Base-by-base conservation (phyloP, 2,888 invertebrate species). In the Parascotia fuliginaria region DNA sequence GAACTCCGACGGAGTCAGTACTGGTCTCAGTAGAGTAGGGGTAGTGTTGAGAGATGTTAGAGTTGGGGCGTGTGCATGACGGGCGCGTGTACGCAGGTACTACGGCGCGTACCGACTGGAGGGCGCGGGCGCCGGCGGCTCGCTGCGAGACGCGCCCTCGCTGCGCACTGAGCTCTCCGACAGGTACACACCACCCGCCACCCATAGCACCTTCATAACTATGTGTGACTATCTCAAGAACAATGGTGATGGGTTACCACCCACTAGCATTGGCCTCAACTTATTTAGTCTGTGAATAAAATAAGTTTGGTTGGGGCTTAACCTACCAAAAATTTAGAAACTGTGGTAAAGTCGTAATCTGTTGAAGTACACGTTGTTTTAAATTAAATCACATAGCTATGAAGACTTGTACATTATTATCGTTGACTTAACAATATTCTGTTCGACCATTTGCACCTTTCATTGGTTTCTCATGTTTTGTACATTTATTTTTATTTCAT, bases 81-180 rank as follows among this genome's bases (percentile, higher is more conserved):
- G 14, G 13, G 1, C 6, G 7, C 39, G 55, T 27, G 19, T 16
- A 16, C 31, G 41, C 59, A 76, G 80, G 77, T 77, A 73, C 73
- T 75, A 45, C 72, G 65, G 43, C 44, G 61, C 39, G 67, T 67
- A 60, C 68, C 63, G 72, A 40, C 64, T 27, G 54, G 70, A 66
- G 61, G n/a, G n/a, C n/a, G n/a, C n/a, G n/a, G n/a, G 73, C 56
- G 56, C 60, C 45, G n/a, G n/a, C 55, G 70, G 62, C 57, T 79
- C 79, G 67, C 75, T 75, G 66, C 81, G 81, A 38, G 87, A 75
- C 79, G 83, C 84, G 70, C 76, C 78, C 46, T 86, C 88, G 55
- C 77, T 84, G 42, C 82, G 84, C 63, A 87, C 90, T 19, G 89
- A 89, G 70, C 52, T 78, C 62, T 91, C 91, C 60, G 91, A 90